Base-by-base conservation (phyloP, 2,113 vertebrate genomes). In the Alouatta palliata region DNA sequence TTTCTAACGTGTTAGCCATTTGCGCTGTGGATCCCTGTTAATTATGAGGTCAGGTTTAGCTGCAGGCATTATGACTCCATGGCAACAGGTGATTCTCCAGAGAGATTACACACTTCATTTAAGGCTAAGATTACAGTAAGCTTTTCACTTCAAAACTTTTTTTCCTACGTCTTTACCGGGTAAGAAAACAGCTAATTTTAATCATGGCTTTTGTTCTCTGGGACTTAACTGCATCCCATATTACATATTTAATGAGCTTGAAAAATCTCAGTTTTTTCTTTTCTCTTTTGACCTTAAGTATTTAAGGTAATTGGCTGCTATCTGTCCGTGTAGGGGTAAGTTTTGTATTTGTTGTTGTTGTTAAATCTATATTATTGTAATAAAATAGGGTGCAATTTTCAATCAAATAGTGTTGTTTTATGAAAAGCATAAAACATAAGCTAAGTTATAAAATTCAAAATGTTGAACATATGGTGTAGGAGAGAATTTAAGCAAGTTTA, bases 61-160 rank as follows among this genome's bases (percentile, higher is more conserved):
- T 82, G 30, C n/a, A 49, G 47, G 92, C 37, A 27, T 87, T 89
- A 66, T 77, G 90, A 90, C 75, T 85, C 81, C 87, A 35, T 85
- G 82, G 90, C 87, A 97, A 90, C 95, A 77, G 61, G 52, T 75
- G 45, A 80, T 73, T 97, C 81, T 95, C 32, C 14, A 92, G 56
- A 92, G 95, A 92, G 49, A 64, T 83, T 73, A 75, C 54, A 71
- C 45, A 80, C 25, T 91, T 93, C 25, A 25, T 56, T 86, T 83
- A 37, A 77, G 37, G 79, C 75, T 87, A 87, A 92, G 30, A 27
- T 90, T 87, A 76, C 10, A 71, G 47, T 91, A 94, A 90, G 49
- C 40, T 35, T 84, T 96, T 77, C 49, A 35, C 4, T 73, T 94
- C 61, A 83, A 71, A 87, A 84, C 35, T 61, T 87, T 66, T 45